Evolutionary conservation across 2,797 vertebrate genomes (phyloP).

Genomic region (Taenioides sp.): DNA sequence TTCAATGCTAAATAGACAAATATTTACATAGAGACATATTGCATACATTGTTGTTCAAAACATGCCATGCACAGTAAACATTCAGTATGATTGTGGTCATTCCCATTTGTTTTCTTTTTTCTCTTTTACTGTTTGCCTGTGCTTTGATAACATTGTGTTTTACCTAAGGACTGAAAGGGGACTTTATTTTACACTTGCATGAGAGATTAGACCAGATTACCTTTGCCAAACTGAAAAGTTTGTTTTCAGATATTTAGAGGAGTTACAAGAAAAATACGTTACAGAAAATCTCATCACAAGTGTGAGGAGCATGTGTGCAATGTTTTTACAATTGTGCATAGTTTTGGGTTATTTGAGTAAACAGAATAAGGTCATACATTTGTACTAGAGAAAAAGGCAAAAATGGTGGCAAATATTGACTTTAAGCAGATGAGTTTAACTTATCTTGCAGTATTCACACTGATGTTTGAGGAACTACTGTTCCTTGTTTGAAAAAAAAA

Average conservation of each 20-base stretch:
- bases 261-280: constrained; percentile 12
- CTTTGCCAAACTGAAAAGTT: constrained; percentile 61
- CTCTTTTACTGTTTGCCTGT: background rate
- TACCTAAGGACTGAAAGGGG: background rate
- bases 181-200: constrained; percentile 4
- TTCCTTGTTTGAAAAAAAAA: background rate
- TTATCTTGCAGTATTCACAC: background rate
- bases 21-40: background rate
- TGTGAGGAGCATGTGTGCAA: background rate
- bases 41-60: background rate
- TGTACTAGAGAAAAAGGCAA: background rate
- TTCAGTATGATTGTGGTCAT: constrained; percentile 2
- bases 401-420: background rate
- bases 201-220: background rate
- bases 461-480: background rate
- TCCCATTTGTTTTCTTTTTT: constrained; percentile 4
- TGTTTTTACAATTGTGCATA: background rate
- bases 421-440: background rate
- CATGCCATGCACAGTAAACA: background rate
- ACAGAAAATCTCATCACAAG: constrained; percentile 22
- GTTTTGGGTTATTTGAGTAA: background rate
- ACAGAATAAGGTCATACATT: background rate
- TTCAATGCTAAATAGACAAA: too few relatives aligned
- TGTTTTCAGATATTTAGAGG: too few relatives aligned
- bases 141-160: background rate